Conservation (phyloP, 2,888 invertebrate species). For the Pinctada fucata region DNA sequence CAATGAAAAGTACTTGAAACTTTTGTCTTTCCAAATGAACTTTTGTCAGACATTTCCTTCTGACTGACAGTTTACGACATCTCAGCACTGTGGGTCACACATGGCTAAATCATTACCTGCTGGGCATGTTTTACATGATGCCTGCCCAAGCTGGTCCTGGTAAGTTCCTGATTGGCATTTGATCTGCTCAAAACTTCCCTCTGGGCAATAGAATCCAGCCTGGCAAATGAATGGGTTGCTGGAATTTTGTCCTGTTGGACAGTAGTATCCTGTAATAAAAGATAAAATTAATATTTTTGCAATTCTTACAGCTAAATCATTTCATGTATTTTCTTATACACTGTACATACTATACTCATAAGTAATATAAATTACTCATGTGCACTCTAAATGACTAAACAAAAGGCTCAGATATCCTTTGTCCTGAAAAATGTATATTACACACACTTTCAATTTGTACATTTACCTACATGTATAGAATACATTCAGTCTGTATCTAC, state of each 20-base stretch:
- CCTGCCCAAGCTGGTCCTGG: conserved; percentile 68
- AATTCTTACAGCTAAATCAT: no score
- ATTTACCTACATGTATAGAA: no score
- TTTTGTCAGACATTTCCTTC: not conserved
- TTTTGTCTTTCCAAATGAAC: not conserved
- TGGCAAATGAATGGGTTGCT: conserved; percentile 63
- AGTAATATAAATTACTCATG: no score
- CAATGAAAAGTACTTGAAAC: no score
- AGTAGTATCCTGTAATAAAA: conserved; percentile 71
- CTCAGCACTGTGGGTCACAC: not conserved
- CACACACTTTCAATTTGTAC: no score
- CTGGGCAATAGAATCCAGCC: conserved; percentile 69
- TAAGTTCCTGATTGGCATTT: conserved; percentile 71
- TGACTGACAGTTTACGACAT: no score
- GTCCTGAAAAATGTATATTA: no score
- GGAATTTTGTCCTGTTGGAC: conserved; percentile 70
- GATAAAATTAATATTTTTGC: not conserved
- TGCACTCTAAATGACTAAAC: no score
- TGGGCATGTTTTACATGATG: conserved; percentile 68
- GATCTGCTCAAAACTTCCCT: conserved; percentile 64
- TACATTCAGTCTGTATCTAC: no score
- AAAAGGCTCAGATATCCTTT: no score
- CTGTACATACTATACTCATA: no score
- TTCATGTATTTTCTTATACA: no score
- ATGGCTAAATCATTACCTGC: conserved; percentile 59